Percentiles rank a stretch among this genome's conserved stretches.
Evolutionary conservation across 2,888 invertebrate genomes (phyloP).

Genomic region (Eutolmus rufibarbis): DNA sequence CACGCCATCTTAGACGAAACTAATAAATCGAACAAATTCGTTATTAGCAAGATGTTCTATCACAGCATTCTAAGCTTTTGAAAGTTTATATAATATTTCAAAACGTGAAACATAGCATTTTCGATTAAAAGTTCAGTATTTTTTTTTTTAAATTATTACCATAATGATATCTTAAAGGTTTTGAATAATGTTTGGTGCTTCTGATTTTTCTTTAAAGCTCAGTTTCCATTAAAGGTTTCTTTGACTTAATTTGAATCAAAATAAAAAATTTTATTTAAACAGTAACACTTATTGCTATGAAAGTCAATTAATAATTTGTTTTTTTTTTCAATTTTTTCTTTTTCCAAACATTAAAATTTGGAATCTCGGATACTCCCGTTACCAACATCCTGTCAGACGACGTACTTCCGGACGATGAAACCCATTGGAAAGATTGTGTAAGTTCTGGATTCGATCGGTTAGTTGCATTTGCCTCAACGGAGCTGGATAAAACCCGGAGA

Average conservation of each 20-base stretch:
- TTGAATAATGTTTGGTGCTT: constrained; percentile 5
- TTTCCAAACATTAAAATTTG: not conserved
- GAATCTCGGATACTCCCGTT: not conserved
- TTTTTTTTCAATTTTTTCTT: not conserved
- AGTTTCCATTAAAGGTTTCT: not conserved
- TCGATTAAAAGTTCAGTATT: too few relatives aligned
- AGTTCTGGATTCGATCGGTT: constrained; percentile 93
- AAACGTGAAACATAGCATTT: too few relatives aligned
- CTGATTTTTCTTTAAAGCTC: constrained; percentile 8
- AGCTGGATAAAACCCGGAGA: constrained; percentile 83
- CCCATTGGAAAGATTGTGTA: constrained; percentile 92
- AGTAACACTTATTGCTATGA: not conserved
- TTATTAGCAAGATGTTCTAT: too few relatives aligned
- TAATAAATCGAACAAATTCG: too few relatives aligned
- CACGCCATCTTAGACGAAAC: too few relatives aligned
- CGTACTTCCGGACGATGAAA: constrained; percentile 74
- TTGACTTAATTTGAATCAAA: not conserved
- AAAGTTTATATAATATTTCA: too few relatives aligned
- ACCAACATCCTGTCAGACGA: constrained; percentile 53
- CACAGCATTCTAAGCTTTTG: too few relatives aligned
- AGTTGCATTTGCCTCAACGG: constrained; percentile 91
- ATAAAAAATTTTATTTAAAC: not conserved
- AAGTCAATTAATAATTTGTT: not conserved
- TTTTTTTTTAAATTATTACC: too few relatives aligned
- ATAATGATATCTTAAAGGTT: not conserved